Percentiles rank a stretch among this genome's conserved stretches.
These are phyloP conservation scores for Scomberomorus guttatus DNA, from an alignment of 2,797 vertebrate species.

Conservation along the genomic window DNA sequence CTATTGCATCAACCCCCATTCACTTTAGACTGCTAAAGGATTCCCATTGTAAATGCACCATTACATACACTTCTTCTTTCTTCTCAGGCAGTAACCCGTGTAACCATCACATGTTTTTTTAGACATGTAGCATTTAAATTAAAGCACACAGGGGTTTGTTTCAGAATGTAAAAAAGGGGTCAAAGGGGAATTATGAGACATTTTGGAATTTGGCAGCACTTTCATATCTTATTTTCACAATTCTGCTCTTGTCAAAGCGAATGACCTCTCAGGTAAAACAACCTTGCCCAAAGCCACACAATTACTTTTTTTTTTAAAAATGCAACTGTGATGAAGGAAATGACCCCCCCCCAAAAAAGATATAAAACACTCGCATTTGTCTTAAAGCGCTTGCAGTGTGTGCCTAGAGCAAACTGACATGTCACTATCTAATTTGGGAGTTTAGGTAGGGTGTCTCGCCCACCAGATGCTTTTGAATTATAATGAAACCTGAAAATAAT, in stretches of 20 bases:
- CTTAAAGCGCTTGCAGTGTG: not conserved
- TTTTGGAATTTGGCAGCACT: slow-evolving; percentile 20
- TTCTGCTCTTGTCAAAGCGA: slow-evolving; percentile 25
- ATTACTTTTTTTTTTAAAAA: slow-evolving; percentile 25
- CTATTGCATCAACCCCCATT: not conserved
- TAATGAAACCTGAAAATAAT: slow-evolving; percentile 40
- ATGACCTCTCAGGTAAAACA: slow-evolving; percentile 44
- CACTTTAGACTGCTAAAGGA: not conserved
- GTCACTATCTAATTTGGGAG: slow-evolving; percentile 43
- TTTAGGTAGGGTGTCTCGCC: slow-evolving; percentile 23
- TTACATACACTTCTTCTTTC: slow-evolving; percentile 34
- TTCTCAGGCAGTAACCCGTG: slow-evolving; percentile 6
- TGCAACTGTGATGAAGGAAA: slow-evolving; percentile 24
- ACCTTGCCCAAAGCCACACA: slow-evolving; percentile 47
- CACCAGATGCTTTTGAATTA: slow-evolving; percentile 12
- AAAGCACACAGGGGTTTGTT: slow-evolving; percentile 12
- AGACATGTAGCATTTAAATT: slow-evolving; percentile 18
- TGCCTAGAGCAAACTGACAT: slow-evolving; percentile 42
- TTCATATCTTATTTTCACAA: not conserved
- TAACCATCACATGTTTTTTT: slow-evolving; percentile 15
- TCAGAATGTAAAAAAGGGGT: not conserved
- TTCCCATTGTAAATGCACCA: slow-evolving; percentile 11
- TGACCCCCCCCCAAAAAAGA: slow-evolving; percentile 1
- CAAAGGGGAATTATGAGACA: not conserved
- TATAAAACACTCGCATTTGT: slow-evolving; percentile 6